Base-by-base conservation (phyloP, 2,113 vertebrate species). In the Plecturocebus donacophilus region DNA sequence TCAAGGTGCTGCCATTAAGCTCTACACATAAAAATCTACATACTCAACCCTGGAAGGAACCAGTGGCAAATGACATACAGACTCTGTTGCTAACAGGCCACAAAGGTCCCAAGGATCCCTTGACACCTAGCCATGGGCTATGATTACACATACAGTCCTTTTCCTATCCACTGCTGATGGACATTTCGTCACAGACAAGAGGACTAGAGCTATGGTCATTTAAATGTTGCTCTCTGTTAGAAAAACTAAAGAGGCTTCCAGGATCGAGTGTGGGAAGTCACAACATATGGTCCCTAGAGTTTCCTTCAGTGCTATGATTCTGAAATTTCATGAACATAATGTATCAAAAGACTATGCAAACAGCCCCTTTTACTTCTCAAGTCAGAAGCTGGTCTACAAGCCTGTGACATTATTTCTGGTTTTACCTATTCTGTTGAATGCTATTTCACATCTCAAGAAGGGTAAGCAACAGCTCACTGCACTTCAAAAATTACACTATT, bases 401-500 rank as follows among this genome's bases (percentile, higher is more conserved):
- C 27, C 71, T 7, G 14, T 68, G 47, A 52, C 3, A 30, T 23
- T 82, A 90, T 40, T 83, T 75, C 92, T 84, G 40, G 92, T 23
- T 73, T 79, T 73, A 79, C 25, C 17, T 42, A 20, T 40, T 61
- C 42, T 83, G 32, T 0, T 70, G 76, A 75, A 90, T 76, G 54
- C 40, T 40, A 77, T 21, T 32, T 66, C 21, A 47, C n/a, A 77
- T 66, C 56, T 84, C 27, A 87, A 90, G 77, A 76, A 47, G 35
- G 12, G 12, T n/a, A 75, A 83, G 47, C 73, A 86, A 80, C 3
- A 79, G n/a, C 47, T 93, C 38, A 38, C 13, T 66, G 14, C 6
- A 85, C 32, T 95, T 92, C 58, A 85, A 91, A 89, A 89, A 81
- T 89, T 38, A 68, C 5, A 92, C 81, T 70, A 23, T 40, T 83